Evolutionary conservation across 2,888 invertebrate species (phyloP).

Genomic region (Netelia inedita): DNA sequence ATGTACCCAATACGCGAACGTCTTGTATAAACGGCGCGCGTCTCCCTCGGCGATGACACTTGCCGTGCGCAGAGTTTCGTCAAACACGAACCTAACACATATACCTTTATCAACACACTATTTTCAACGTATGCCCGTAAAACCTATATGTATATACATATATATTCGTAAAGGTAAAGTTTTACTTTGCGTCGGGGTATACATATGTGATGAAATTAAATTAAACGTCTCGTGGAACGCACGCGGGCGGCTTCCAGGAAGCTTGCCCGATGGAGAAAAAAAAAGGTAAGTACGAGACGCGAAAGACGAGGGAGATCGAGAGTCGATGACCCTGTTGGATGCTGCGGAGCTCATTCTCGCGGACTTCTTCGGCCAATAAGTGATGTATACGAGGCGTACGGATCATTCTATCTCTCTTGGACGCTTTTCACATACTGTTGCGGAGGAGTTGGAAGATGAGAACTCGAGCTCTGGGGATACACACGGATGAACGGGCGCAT

Average conservation of each 20-base stretch:
- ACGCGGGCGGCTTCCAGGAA: slow-evolving; percentile 76
- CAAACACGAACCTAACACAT: slow-evolving; percentile 56
- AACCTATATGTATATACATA: not conserved
- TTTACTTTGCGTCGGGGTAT: slow-evolving; percentile 31
- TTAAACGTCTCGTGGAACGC: slow-evolving; percentile 75
- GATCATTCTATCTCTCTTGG: not conserved
- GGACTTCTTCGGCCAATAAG: slow-evolving; percentile 34
- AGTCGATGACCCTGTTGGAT: slow-evolving; percentile 78
- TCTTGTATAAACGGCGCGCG: slow-evolving; percentile 6
- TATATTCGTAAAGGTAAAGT: slow-evolving; percentile 27
- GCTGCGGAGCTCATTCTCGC: slow-evolving; percentile 29
- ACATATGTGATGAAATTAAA: slow-evolving; percentile 75
- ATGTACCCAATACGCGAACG: slow-evolving; percentile 38
- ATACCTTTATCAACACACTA: not conserved
- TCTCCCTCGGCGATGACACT: slow-evolving; percentile 49
- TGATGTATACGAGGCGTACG: slow-evolving; percentile 48
- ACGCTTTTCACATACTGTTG: not conserved
- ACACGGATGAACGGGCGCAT: not conserved
- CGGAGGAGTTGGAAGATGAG: slow-evolving; percentile 26
- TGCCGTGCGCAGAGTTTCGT: slow-evolving; percentile 43
- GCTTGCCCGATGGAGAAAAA: slow-evolving; percentile 57
- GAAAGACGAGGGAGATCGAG: slow-evolving; percentile 65
- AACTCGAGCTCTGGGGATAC: slow-evolving; percentile 12
- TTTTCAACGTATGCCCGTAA: slow-evolving; percentile 40
- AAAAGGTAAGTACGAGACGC: slow-evolving; percentile 64